Evolutionary conservation across 1,140 invertebrate genomes (phyloP).

Genomic region (Batillaria attramentaria): DNA sequence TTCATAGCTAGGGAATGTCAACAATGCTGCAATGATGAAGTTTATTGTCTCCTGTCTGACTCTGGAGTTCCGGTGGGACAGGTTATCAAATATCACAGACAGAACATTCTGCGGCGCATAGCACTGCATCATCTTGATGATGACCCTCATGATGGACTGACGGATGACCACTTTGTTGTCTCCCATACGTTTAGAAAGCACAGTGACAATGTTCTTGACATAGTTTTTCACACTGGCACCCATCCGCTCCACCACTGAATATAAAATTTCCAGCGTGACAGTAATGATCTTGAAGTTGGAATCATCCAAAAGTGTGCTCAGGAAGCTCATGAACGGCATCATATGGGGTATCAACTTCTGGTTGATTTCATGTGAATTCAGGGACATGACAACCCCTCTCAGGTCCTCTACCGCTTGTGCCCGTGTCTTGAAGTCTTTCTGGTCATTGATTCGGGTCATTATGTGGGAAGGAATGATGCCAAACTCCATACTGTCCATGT

Average conservation of each 20-base stretch:
- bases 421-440: slow-evolving; percentile 68
- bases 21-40: slow-evolving; percentile 82
- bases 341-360: slow-evolving; percentile 76
- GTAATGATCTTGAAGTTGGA: slow-evolving; percentile 77
- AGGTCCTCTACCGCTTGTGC: slow-evolving; percentile 70
- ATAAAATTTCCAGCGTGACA: slow-evolving; percentile 75
- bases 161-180: slow-evolving; percentile 74
- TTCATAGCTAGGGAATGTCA: slow-evolving; percentile 86
- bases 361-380: slow-evolving; percentile 56
- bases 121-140: slow-evolving; percentile 79
- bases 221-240: slow-evolving; percentile 63
- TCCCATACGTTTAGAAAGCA: slow-evolving; percentile 76
- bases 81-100: slow-evolving; percentile 77
- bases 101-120: slow-evolving; percentile 77
- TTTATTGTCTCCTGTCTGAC: slow-evolving; percentile 85
- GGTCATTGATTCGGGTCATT: slow-evolving; percentile 67
- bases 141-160: slow-evolving; percentile 74
- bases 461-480: slow-evolving; percentile 70
- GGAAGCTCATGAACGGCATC: slow-evolving; percentile 78
- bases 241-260: slow-evolving; percentile 70
- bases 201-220: slow-evolving; percentile 70
- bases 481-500: slow-evolving; percentile 65
- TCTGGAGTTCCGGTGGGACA: slow-evolving; percentile 78
- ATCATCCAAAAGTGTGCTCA: slow-evolving; percentile 75
- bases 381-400: slow-evolving; percentile 60